Percentiles rank a stretch among this genome's conserved stretches.
phyloP scores from a whole-genome alignment of 2,113 vertebrate species.

The Chloebia gouldiae region DNA sequence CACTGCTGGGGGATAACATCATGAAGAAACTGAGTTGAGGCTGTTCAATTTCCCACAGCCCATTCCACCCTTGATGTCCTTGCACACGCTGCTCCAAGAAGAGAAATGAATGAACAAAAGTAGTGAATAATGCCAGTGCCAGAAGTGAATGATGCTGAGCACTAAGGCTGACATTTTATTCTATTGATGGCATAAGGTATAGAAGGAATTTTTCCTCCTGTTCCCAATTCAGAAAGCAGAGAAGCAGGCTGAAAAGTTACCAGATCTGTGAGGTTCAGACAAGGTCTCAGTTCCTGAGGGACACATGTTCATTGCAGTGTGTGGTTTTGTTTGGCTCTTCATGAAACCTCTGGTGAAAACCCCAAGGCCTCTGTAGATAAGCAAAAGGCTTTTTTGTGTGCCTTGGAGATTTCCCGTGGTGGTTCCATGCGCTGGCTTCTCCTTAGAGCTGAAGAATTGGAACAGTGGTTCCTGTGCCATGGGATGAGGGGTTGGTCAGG shows the following conservation, averaged over 20 bases:
- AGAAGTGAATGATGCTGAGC: background rate
- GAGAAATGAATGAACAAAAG: background rate
- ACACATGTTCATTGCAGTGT: background rate
- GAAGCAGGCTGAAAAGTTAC: background rate
- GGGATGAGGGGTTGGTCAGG: background rate
- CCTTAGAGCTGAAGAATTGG: background rate
- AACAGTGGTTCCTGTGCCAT: accelerated
- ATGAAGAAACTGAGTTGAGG: background rate
- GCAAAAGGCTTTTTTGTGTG: background rate
- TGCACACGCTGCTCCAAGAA: background rate
- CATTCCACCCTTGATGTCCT: background rate
- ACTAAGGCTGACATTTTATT: background rate
- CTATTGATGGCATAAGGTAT: background rate
- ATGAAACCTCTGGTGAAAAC: background rate
- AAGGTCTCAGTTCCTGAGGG: background rate
- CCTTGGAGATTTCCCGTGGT: accelerated
- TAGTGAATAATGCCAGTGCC: background rate
- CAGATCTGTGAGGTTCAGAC: background rate
- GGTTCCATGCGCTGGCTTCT: background rate
- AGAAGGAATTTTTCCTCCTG: background rate
- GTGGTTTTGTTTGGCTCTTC: background rate
- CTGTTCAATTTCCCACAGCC: background rate
- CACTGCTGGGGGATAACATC: background rate
- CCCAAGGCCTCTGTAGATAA: background rate
- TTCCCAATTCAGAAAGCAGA: background rate